Conservation (phyloP, 2,797 vertebrate species). For the Sardinella longiceps region DNA sequence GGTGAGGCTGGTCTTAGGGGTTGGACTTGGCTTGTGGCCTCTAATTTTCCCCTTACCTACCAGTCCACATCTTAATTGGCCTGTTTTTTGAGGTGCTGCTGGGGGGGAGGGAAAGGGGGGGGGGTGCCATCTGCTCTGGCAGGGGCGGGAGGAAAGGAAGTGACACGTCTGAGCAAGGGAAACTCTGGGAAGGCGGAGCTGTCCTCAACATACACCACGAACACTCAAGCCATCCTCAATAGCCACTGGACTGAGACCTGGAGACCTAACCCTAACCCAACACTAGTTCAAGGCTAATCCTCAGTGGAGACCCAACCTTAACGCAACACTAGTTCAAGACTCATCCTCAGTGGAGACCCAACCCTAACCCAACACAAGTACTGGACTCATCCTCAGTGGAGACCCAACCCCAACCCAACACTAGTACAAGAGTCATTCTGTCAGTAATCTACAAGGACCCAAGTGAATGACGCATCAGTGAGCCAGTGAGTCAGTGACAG, state of each 20-base stretch:
- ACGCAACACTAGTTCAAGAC: too few relatives aligned
- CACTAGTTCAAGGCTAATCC: too few relatives aligned
- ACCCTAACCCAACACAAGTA: constrained; percentile 38
- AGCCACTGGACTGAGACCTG: too few relatives aligned
- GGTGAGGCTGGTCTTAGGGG: constrained; percentile 43
- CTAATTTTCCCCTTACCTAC: constrained; percentile 51
- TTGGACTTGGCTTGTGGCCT: constrained; percentile 32
- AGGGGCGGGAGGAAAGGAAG: constrained; percentile 37
- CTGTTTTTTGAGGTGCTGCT: constrained; percentile 37
- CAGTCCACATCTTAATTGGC: constrained; percentile 54
- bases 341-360: too few relatives aligned
- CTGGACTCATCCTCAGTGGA: constrained; percentile 34
- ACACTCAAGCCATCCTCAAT: constrained; percentile 51
- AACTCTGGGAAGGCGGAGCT: neutral
- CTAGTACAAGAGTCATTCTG: constrained; percentile 44
- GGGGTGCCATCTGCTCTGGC: constrained; percentile 8
- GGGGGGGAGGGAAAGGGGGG: neutral
- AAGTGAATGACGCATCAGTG: neutral
- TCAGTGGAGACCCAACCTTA: too few relatives aligned
- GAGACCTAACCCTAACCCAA: too few relatives aligned
- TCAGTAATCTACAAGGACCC: neutral
- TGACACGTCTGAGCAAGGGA: constrained; percentile 33
- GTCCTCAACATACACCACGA: neutral
- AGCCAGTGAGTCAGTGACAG: neutral
- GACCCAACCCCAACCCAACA: too few relatives aligned